These are phyloP conservation scores for Gnathochromis pfefferi DNA, from an alignment of 2,113 vertebrate species.

Conservation along the genomic window DNA sequence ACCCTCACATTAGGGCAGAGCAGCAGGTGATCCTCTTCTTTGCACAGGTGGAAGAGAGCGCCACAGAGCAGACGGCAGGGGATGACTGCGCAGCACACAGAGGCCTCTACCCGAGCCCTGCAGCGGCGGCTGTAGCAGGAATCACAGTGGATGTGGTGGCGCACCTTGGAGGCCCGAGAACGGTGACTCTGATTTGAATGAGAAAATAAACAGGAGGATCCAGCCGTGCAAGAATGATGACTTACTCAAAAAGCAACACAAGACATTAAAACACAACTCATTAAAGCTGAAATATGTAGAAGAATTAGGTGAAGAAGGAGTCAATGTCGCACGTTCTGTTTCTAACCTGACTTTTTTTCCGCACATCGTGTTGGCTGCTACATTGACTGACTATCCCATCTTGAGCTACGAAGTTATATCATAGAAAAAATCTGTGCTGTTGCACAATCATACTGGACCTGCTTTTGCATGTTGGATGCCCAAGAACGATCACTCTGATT, in stretches of 20 bases:
- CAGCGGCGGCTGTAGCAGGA: conserved; percentile 84
- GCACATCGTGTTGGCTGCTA: neutral
- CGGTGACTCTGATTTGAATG: conserved; percentile 59
- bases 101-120: conserved; percentile 67
- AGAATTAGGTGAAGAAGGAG: neutral
- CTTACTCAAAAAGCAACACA: neutral
- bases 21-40: conserved; percentile 86
- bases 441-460: neutral
- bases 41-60: conserved; percentile 90
- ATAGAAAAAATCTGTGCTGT: neutral
- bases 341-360: neutral
- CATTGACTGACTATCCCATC: neutral
- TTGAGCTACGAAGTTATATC: neutral
- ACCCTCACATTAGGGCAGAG: conserved; percentile 88
- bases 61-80: conserved; percentile 82
- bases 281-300: neutral
- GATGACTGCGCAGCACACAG: conserved; percentile 76
- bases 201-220: neutral
- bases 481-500: neutral
- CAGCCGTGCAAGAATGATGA: neutral
- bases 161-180: conserved; percentile 40
- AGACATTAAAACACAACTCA: neutral
- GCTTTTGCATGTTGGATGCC: neutral
- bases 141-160: conserved; percentile 83
- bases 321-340: neutral